Percentiles rank a stretch among this genome's conserved stretches.
These are phyloP conservation scores for Shinisaurus crocodilurus DNA, from an alignment of 2,113 vertebrate species.

Conservation along the genomic window DNA sequence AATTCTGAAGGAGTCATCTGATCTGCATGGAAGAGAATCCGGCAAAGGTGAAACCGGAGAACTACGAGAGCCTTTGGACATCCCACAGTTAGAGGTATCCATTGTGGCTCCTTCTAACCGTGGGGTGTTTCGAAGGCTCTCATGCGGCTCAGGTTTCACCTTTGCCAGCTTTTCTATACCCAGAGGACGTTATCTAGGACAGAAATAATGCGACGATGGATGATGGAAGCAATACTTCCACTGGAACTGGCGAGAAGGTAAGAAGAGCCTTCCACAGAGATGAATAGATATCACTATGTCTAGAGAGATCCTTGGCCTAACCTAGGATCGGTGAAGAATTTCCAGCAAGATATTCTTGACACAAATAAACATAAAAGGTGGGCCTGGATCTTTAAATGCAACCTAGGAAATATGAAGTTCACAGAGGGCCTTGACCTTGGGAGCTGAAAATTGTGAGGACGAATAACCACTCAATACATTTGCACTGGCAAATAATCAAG, in stretches of 20 bases:
- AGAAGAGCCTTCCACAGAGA: conserved; percentile 41
- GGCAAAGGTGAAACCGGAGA: conserved; percentile 23
- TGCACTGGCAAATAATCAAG: not conserved
- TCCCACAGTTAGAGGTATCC: conserved; percentile 14
- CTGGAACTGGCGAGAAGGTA: conserved; percentile 58
- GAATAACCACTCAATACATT: not conserved
- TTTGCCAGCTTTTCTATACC: conserved; percentile 66
- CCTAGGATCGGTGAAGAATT: conserved; percentile 46
- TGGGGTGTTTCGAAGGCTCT: conserved; percentile 45
- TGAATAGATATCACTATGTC: conserved; percentile 17
- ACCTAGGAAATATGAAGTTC: conserved; percentile 32
- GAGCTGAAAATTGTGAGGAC: conserved; percentile 27
- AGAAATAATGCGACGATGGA: conserved; percentile 51
- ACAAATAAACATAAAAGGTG: not conserved
- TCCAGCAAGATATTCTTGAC: conserved; percentile 37
- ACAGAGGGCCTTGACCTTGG: conserved; percentile 57
- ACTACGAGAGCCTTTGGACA: not conserved
- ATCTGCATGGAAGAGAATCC: conserved; percentile 46
- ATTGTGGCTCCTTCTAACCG: conserved; percentile 52
- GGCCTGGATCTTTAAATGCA: conserved; percentile 56
- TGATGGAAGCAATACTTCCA: conserved; percentile 44
- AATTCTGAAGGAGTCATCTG: conserved; percentile 59
- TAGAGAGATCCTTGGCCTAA: conserved; percentile 8
- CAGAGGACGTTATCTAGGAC: conserved; percentile 63
- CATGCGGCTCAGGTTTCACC: conserved; percentile 67